phyloP scores from a whole-genome alignment of 1,140 invertebrate species.

The Ptiloglossa arizonensis region DNA sequence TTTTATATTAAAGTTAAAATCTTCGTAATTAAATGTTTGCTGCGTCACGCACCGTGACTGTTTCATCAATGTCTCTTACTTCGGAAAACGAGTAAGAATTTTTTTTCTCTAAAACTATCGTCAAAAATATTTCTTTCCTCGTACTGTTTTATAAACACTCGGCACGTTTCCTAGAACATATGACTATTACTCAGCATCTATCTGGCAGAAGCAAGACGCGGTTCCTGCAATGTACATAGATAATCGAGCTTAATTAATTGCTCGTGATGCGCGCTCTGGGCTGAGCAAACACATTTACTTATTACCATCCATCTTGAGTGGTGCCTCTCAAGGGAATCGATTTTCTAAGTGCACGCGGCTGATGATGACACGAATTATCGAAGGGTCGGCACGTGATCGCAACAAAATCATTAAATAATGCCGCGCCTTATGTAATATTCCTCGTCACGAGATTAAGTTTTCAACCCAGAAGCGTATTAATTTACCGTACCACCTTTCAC shows the following conservation, averaged over 20 bases:
- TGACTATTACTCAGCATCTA: slow-evolving; percentile 74
- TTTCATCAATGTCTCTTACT: neutral
- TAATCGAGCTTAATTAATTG: slow-evolving; percentile 81
- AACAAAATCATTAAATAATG: slow-evolving; percentile 66
- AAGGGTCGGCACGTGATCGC: slow-evolving; percentile 69
- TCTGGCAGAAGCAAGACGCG: slow-evolving; percentile 51
- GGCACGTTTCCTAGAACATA: slow-evolving; percentile 32
- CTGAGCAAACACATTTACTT: slow-evolving; percentile 80
- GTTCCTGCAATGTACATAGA: slow-evolving; percentile 75
- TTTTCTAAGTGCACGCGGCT: slow-evolving; percentile 74
- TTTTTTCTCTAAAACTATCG: neutral
- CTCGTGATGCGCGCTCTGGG: slow-evolving; percentile 74
- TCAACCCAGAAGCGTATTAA: neutral
- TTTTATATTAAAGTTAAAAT: neutral
- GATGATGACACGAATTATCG: slow-evolving; percentile 70
- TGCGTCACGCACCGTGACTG: too few species aligned
- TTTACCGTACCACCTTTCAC: neutral
- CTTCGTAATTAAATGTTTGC: too few species aligned
- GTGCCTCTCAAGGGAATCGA: slow-evolving; percentile 75
- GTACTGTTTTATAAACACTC: neutral
- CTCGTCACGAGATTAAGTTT: neutral
- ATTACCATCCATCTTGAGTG: slow-evolving; percentile 79
- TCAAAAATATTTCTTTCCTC: neutral
- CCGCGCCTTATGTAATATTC: slow-evolving; percentile 20
- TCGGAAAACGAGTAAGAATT: neutral